Percentiles rank a stretch among this genome's conserved stretches.
Evolutionary conservation across 2,888 invertebrate genomes (phyloP).

Genomic region (Schizotus pectinicornis): DNA sequence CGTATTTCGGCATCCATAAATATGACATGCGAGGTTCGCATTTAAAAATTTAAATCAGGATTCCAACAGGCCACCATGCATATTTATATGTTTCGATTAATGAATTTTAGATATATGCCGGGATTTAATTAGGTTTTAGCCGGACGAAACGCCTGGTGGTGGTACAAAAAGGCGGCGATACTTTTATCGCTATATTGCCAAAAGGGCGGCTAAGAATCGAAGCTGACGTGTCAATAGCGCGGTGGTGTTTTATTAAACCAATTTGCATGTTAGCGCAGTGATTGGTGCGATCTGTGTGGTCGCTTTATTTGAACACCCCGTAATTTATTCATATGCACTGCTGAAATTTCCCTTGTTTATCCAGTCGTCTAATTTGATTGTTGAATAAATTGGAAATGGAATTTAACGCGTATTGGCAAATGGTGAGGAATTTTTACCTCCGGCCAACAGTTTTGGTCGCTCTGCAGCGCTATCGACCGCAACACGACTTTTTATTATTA

Average conservation of each 20-base stretch:
- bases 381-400: slow-evolving; percentile 12
- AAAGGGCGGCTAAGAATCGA: slow-evolving; percentile 6
- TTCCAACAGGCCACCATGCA: slow-evolving; percentile 10
- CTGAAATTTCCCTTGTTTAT: slow-evolving; percentile 26
- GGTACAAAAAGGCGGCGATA: too few relatives aligned
- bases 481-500: too few relatives aligned
- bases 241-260: slow-evolving; percentile 30
- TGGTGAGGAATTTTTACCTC: too few relatives aligned
- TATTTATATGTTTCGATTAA: slow-evolving; percentile 19
- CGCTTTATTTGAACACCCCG: slow-evolving; percentile 26
- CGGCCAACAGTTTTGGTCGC: too few relatives aligned
- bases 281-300: slow-evolving; percentile 25
- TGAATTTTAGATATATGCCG: slow-evolving; percentile 7
- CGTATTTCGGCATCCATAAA: slow-evolving; percentile 12
- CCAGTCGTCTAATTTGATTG: slow-evolving; percentile 24
- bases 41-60: slow-evolving; percentile 12
- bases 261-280: slow-evolving; percentile 32
- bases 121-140: slow-evolving; percentile 13
- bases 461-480: too few relatives aligned
- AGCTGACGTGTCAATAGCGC: slow-evolving; percentile 9
- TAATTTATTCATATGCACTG: slow-evolving; percentile 30
- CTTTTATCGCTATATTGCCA: neutral
- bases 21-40: slow-evolving; percentile 6
- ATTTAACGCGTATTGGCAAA: too few relatives aligned
- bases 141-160: slow-evolving; percentile 1